phyloP scores from a whole-genome alignment of 2,113 vertebrate species.

The Bagarius yarrelli region DNA sequence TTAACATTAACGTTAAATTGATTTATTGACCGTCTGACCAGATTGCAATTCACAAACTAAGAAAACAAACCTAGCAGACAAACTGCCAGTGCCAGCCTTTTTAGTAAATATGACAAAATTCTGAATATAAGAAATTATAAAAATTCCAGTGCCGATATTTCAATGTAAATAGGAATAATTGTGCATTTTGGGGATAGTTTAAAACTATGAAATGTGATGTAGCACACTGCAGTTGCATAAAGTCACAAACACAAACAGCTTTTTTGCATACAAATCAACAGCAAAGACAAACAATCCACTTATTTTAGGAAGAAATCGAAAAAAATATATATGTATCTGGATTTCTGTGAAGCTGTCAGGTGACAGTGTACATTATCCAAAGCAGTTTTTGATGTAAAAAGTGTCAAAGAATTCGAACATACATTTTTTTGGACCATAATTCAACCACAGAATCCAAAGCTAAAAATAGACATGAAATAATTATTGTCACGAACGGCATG shows the following conservation, averaged over 20 bases:
- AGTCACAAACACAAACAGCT: background rate
- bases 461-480: background rate
- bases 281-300: too few relatives aligned
- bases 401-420: background rate
- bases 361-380: background rate
- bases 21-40: background rate
- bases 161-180: background rate
- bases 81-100: background rate
- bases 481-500: constrained; percentile 24
- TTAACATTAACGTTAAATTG: too few relatives aligned
- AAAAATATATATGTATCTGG: background rate
- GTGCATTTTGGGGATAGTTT: background rate
- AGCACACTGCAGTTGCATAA: background rate
- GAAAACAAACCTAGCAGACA: background rate
- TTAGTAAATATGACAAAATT: background rate
- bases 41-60: background rate
- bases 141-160: background rate
- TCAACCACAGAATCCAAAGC: background rate
- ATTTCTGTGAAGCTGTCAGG: background rate
- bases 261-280: background rate
- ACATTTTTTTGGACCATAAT: background rate
- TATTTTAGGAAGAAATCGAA: background rate
- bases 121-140: background rate
- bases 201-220: background rate
- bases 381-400: background rate